Percentiles rank a stretch among this genome's conserved stretches.
phyloP scores from a whole-genome alignment of 2,113 vertebrate genomes.

The Phycodurus eques region DNA sequence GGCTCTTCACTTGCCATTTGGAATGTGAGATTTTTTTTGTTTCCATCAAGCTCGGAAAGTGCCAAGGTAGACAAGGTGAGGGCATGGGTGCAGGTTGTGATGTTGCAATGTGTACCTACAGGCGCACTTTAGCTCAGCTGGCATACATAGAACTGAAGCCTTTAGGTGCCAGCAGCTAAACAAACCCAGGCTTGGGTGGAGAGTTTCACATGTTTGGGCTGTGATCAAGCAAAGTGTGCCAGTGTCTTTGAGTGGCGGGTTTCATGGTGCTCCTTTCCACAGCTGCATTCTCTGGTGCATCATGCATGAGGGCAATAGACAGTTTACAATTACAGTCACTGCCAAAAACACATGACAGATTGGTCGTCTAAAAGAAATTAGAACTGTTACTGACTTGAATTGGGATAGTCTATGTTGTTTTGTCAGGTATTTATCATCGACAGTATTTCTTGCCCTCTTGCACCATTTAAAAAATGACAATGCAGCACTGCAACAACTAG shows the following conservation, averaged over 20 bases:
- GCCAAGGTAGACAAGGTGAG: constrained; percentile 67
- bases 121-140: constrained; percentile 59
- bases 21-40: constrained; percentile 41
- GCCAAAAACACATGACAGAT: background rate
- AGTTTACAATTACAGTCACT: constrained; percentile 13
- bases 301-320: constrained; percentile 27
- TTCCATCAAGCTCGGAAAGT: constrained; percentile 54
- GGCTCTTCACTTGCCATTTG: constrained; percentile 56
- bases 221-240: constrained; percentile 53
- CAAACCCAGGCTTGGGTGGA: constrained; percentile 60
- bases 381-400: constrained; percentile 8
- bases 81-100: constrained; percentile 39
- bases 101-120: constrained; percentile 56
- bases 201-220: constrained; percentile 44
- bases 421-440: background rate
- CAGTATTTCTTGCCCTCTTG: background rate
- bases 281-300: constrained; percentile 34
- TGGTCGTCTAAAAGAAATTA: background rate
- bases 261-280: constrained; percentile 34
- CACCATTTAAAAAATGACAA: background rate
- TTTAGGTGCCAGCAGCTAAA: constrained; percentile 62
- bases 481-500: no score
- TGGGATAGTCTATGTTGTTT: background rate
- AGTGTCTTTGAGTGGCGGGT: constrained; percentile 60
- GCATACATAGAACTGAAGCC: constrained; percentile 50